Base-by-base conservation (phyloP, 2,113 vertebrate genomes). In the Rhinogobius similis region DNA sequence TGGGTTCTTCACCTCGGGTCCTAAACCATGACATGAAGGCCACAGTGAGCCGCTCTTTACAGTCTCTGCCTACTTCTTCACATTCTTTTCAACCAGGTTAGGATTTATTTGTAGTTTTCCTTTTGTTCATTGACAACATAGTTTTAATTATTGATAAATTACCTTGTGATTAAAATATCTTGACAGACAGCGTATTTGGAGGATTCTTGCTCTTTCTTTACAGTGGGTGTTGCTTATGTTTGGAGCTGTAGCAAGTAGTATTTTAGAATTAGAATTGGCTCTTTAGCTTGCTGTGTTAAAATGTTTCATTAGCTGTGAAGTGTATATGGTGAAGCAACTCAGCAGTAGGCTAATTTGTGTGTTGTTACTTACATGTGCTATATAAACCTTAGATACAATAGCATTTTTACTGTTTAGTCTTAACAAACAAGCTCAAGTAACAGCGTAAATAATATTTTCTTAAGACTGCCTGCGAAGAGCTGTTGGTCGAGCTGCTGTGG, bases 1-100 rank as follows among this genome's bases (percentile, higher is more conserved):
- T 99, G 92, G 97, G 97, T 1, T 96, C 96, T 0, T 96, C 96
- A 0, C 96, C 95, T 0, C 92, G 95, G 18, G 83, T 97, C 2
- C 87, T 98, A 68, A 96, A 82, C 87, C 94, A 85, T 26, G 95
- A 97, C 77, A 95, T 98, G 96, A 99, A 97, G 91, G 90, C 92
- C 1, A 96, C 90, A 23, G 78, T 98, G 56, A 99, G 98, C 87
- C 93, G 96, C 44, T 99, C 97, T 0, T 90, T 99, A 26, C 98
- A 99, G 90, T 94, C 94, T 29, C 94, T 99, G 48, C 96, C 98
- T 75, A 96, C 94, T 0, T 93, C 92, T 2, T 87, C 94, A 48
- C 94, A 94, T 43, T 55, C 93, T 44, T 95, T 95, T 91, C 88
- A 94, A 86, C 78, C 82, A 71, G 87, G 82, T 93, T 12, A 46